A percentile compares a stretch with the other conserved stretches of the same genome.
Evolutionary conservation across 2,888 invertebrate genomes (phyloP).

Genomic region (Drosophila subsilvestris): DNA sequence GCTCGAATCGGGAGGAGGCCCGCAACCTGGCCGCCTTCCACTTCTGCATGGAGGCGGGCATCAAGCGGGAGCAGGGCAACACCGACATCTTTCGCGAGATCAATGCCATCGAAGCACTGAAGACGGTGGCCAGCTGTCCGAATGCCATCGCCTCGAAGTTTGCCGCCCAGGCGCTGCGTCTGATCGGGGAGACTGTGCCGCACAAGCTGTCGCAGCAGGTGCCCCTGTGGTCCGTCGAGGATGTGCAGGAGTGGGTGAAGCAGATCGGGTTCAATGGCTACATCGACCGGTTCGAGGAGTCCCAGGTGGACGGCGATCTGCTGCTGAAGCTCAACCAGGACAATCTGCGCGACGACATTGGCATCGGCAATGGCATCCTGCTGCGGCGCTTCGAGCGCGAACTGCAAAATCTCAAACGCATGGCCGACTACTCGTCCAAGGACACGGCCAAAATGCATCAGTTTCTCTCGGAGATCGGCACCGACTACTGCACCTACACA

Average conservation of each 20-base stretch:
- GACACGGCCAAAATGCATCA: slow-evolving; percentile 95
- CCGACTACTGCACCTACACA: slow-evolving; percentile 97
- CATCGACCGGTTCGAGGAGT: slow-evolving; percentile 92
- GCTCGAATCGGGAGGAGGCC: slow-evolving; percentile 97
- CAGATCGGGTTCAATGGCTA: slow-evolving; percentile 97
- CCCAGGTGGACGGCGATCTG: slow-evolving; percentile 98
- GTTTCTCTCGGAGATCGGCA: slow-evolving; percentile 92
- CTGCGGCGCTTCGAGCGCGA: slow-evolving; percentile 96
- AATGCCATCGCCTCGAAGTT: slow-evolving; percentile 99
- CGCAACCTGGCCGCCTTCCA: slow-evolving; percentile 98
- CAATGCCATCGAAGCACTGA: slow-evolving; percentile 96
- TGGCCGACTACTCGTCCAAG: slow-evolving; percentile 97
- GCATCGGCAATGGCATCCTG: slow-evolving; percentile 96
- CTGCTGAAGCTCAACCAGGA: slow-evolving; percentile 95
- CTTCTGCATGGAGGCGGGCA: slow-evolving; percentile 99
- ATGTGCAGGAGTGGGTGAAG: slow-evolving; percentile 99
- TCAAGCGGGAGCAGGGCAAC: slow-evolving; percentile 96
- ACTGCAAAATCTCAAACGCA: slow-evolving; percentile 95
- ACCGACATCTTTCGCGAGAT: slow-evolving; percentile 96
- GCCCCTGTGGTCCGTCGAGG: slow-evolving; percentile 98
- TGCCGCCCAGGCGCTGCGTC: slow-evolving; percentile 94
- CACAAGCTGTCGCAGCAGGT: slow-evolving; percentile 99
- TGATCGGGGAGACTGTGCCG: slow-evolving; percentile 98
- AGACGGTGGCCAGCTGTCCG: slow-evolving; percentile 98
- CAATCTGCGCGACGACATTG: slow-evolving; percentile 96